Conservation (phyloP, 2,113 vertebrate genomes). For the Chiloscyllium plagiosum region DNA sequence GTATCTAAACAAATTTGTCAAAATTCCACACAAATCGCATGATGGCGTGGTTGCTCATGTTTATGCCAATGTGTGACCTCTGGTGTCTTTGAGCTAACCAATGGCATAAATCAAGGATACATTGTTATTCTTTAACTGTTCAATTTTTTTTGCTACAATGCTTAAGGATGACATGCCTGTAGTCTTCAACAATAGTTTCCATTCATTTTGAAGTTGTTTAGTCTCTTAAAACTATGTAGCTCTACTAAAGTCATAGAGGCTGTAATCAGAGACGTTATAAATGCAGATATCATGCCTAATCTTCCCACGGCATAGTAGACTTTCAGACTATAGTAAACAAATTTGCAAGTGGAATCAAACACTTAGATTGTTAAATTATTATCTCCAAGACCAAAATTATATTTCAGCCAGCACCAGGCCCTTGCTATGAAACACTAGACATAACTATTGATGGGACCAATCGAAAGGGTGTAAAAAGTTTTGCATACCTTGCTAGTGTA, state of each 20-base stretch:
- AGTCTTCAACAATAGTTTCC: too few relatives aligned
- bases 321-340: not conserved
- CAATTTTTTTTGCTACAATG: too few relatives aligned
- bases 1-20: not conserved
- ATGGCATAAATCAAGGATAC: too few relatives aligned
- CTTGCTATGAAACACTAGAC: not conserved
- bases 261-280: not conserved
- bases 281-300: not conserved
- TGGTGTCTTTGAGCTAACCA: too few relatives aligned
- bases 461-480: not conserved
- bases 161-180: too few relatives aligned
- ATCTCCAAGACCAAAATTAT: not conserved
- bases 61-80: too few relatives aligned
- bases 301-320: too few relatives aligned
- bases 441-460: not conserved
- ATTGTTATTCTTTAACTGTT: too few relatives aligned
- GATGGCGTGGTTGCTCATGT: too few relatives aligned
- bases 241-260: not conserved
- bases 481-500: not conserved
- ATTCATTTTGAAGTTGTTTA: too few relatives aligned
- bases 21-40: not conserved
- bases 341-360: not conserved
- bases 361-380: not conserved
- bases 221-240: not conserved
- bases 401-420: not conserved